Base-by-base conservation (phyloP, 2,113 vertebrate genomes). In the Rhinogobius similis region DNA sequence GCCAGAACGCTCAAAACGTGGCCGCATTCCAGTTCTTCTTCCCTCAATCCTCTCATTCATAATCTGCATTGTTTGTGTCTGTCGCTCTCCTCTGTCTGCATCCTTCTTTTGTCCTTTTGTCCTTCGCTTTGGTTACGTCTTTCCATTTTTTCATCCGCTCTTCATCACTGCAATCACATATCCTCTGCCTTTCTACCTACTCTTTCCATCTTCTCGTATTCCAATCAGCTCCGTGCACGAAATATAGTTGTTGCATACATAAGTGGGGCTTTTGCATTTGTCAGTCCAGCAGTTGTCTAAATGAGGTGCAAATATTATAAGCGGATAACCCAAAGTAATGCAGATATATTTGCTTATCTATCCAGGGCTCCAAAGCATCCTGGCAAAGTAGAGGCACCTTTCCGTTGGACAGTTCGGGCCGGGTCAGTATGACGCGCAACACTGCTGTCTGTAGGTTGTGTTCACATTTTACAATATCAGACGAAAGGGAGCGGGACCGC, bases 31-130 rank as follows among this genome's bases (percentile, higher is more conserved):
- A 76, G 2, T 69, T 39, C 68, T n/a, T 43, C 46, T 70, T 67
- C 43, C 76, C 46, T 58, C 68, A 71, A 64, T 68, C 52, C 16
- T 11, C 50, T 62, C 62, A 14, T 50, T 55, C 10, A 9, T 76
- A 78, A 76, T 86, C 67, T 72, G 27, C 7, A 63, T 18, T 13
- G 78, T 82, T 73, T 78, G 53, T 78, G 32, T 73, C 62, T 12
- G 39, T 68, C 65, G 67, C 62, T 73, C 62, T 21, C 5, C 59
- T 73, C 55, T 63, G 50, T 68, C 67, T 71, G 27, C 58, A 61
- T 71, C 24, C 38, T 67, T 61, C 75, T 48, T 68, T 59, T 38
- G 4, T 41, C 70, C 65, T 18, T 75, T 65, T 86, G 72, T 62
- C 62, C 53, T 41, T 23, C 53, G 20, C 69, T 62, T 44, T 61